Evolutionary conservation across 2,797 vertebrate species (phyloP).

Genomic region (Hirundo rustica): DNA sequence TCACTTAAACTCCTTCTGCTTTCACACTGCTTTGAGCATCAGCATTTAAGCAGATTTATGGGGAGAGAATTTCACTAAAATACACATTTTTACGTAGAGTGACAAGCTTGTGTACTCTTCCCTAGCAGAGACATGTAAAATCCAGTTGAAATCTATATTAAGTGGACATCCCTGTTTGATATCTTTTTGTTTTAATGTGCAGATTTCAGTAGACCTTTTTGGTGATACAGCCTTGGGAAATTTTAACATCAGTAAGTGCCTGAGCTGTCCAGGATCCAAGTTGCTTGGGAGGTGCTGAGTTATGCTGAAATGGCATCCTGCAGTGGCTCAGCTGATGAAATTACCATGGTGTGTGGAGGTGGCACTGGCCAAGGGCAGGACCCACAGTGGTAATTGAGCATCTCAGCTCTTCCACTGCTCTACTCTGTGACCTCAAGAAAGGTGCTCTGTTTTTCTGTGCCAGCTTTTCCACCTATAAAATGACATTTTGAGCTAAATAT

Average conservation of each 20-base stretch:
- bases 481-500: not conserved
- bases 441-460: not conserved
- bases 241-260: not conserved
- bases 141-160: not conserved
- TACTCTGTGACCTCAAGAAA: not conserved
- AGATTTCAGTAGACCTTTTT: not conserved
- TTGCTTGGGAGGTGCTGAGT: not conserved
- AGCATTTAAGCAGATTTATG: constrained; percentile 8
- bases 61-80: not conserved
- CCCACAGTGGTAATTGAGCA: accelerated
- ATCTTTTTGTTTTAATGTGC: not conserved
- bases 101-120: not conserved
- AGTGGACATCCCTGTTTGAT: not conserved
- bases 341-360: not conserved
- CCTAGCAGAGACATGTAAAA: not conserved
- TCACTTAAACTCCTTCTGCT: not conserved
- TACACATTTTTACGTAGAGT: not conserved
- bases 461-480: not conserved
- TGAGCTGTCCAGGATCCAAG: not conserved
- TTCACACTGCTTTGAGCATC: not conserved
- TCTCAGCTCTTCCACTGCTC: not conserved
- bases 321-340: not conserved
- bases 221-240: not conserved
- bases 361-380: not conserved
- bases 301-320: not conserved